phyloP scores from a whole-genome alignment of 2,113 vertebrate species.

The Phrynosoma platyrhinos region DNA sequence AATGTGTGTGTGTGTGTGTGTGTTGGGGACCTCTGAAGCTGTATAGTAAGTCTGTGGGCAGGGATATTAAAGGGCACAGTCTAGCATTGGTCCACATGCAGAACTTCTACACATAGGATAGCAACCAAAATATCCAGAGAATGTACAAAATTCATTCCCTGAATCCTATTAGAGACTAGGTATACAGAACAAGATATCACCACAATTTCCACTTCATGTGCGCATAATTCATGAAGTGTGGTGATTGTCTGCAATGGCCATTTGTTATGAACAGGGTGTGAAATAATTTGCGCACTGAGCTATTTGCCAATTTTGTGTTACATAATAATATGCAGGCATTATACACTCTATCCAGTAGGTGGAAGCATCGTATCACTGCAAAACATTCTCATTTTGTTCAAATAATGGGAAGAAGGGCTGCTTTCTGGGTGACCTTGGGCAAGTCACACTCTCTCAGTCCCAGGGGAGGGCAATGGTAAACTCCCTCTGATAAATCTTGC shows the following conservation, averaged over 20 bases:
- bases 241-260: background rate
- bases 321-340: background rate
- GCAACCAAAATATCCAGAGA: too few relatives aligned
- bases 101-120: too few relatives aligned
- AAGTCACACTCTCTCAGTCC: too few relatives aligned
- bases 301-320: background rate
- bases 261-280: background rate
- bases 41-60: too few relatives aligned
- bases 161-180: background rate
- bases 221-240: background rate
- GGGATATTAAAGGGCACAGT: too few relatives aligned
- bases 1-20: too few relatives aligned
- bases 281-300: background rate
- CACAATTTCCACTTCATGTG: background rate
- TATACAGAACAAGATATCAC: background rate
- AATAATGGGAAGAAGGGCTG: background rate
- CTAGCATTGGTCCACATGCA: too few relatives aligned
- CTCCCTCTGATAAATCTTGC: too few relatives aligned
- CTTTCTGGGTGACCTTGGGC: too few relatives aligned
- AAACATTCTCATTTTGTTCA: background rate
- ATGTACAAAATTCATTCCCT: background rate
- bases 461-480: too few relatives aligned
- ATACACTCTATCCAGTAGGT: slow-evolving; percentile 12
- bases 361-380: slow-evolving; percentile 21
- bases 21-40: too few relatives aligned